Base-by-base conservation (phyloP, 2,797 vertebrate species). In the Chaetodon trifasciatus region DNA sequence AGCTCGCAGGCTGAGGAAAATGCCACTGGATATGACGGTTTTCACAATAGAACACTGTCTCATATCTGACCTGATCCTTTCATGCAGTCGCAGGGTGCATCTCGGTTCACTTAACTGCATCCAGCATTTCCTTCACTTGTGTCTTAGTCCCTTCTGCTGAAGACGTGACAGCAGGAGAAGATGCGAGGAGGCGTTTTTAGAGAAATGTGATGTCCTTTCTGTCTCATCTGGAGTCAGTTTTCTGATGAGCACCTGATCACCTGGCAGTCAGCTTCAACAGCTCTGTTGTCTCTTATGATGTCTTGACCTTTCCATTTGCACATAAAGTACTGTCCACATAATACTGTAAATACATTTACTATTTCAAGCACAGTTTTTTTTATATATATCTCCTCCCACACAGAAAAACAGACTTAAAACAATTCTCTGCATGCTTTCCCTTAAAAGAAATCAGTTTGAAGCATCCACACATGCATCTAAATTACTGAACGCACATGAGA, bases 21-120 rank as follows among this genome's bases (percentile, higher is more conserved):
- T 50, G n/a, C 68, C 42, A 37, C n/a, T 77, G 58, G 65, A 82
- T 64, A 47, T n/a, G 40, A 74, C 39, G 21, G 39, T 55, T 37
- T 57, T 71, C 65, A 70, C 17, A 37, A 55, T 79, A 64, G n/a
- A 79, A 60, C 83, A 70, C 32, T 35, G 11, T 61, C 42, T 66
- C 24, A 28, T 52, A 15, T 75, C 24, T 28, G 42, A 62, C 23
- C 24, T 0, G 0, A 21, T 70, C 21, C 28, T 72, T 65, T 78
- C 42, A 42, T 60, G 9, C 39, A 55, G 62, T 58, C 64, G 70
- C 53, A 32, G 44, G 10, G 3, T 50, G 50, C 21, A 42, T 42
- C 28, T 83, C 47, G 17, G 12, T 49, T 77, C 24, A 66, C 49
- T 46, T 47, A 24, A 70, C 21, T 28, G 13, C 44, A 46, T 64